Evolutionary conservation across 2,797 vertebrate species (phyloP).

Genomic region (Phylloscopus collybita): DNA sequence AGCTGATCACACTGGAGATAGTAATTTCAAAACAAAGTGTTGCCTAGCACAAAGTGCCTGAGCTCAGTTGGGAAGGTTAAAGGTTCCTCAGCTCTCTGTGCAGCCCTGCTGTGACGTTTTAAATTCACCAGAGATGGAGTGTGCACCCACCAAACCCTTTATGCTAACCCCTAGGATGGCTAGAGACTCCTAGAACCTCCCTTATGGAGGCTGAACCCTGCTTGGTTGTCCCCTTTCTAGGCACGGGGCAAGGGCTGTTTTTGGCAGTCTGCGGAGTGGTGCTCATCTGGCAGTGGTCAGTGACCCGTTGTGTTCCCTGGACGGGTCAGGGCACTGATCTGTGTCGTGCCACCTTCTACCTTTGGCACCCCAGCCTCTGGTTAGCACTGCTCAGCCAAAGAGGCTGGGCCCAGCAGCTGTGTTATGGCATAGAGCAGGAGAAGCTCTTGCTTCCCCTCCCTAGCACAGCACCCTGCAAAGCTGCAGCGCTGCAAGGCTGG

Average conservation of each 20-base stretch:
- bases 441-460: neutral
- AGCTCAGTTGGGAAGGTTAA: neutral
- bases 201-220: neutral
- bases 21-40: conserved; percentile 1
- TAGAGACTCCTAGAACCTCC: neutral
- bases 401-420: neutral
- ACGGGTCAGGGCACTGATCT: neutral
- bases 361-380: neutral
- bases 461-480: neutral
- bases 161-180: neutral
- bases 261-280: neutral
- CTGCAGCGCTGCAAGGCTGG: neutral
- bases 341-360: neutral
- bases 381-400: neutral
- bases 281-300: neutral
- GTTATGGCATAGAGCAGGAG: neutral
- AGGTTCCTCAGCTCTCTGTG: neutral
- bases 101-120: neutral
- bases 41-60: neutral
- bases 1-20: neutral
- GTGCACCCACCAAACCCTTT: neutral
- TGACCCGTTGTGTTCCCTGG: neutral
- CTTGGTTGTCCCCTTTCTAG: neutral
- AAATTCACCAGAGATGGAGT: neutral
- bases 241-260: neutral